Base-by-base conservation (phyloP, 2,888 invertebrate species). In the Allolobophora icterica region DNA sequence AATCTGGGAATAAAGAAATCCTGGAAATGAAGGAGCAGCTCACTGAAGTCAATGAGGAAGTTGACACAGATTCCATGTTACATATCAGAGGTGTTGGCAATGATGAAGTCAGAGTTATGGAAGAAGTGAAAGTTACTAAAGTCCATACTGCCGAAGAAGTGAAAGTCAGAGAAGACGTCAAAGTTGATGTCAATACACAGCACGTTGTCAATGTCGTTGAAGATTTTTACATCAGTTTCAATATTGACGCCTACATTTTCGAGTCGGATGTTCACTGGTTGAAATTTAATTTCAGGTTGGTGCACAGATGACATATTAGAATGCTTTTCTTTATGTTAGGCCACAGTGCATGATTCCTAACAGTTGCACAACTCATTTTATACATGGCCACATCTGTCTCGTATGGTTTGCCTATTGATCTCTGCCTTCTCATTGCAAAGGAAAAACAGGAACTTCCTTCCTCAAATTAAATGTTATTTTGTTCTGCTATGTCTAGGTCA, bases 241-340 rank as follows among this genome's bases (percentile, higher is more conserved):
- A 83, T 33, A 21, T 91, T 30, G 91, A 91, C 87, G 45, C 90
- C 21, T n/a, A 89, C 83, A 35, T 91, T 33, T 84, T 90, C 45
- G 42, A 71, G 33, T 42, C 84, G 13, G 35, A 84, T n/a, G 45
- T 90, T 84, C 91, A n/a, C 30, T 91, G 91, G 91, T n/a, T 90
- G 35, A 91, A 90, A 38, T 91, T 91, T 35, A 91, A 91, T 89
- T 90, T 90, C 90, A 91, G 91, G 91, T 90, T 40, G 21, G 40
- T 89, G 40, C 33, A 89, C 11, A 30, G 87, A 87, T 87, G 5
- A 38, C 30, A 33, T 84, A 35, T 35, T 87, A 87, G 2, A 19
- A 17, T 87, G 24, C 34, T 35, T 34, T 38, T 34, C 17, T 19
- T 30, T 84, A n/a, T n/a, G 33, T 35, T 19, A n/a, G 84, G 33